Evolutionary conservation across 2,113 vertebrate species (phyloP), one percentile per base, ranked within the genome.

Genomic region (Benitochromis conjunctus): DNA sequence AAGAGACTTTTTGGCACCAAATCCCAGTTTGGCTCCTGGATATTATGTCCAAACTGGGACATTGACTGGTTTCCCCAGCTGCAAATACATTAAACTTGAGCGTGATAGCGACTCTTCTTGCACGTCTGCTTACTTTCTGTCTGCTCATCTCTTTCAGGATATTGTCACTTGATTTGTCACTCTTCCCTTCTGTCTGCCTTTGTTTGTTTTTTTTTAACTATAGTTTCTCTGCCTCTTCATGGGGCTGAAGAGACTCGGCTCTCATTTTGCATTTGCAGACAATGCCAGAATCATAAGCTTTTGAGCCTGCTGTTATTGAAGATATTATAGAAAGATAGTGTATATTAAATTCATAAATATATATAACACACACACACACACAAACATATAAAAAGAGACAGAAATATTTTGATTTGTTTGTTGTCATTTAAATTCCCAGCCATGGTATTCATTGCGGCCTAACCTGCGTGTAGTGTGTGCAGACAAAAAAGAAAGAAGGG

Each of bases 381-480:
- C n/a, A 62, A 62, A 62, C 3, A 62, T n/a, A 36, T 41, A 66
- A 7, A 66, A 0, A 38, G 19, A 83, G 53, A 88, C 83, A 79
- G 86, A 79, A 91, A 87, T 89, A 91, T 92, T 91, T 95, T 90
- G 81, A 90, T 89, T 90, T 92, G 82, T 86, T 88, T 86, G 78
- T 91, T 79, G 31, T 92, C 51, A 91, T 88, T 92, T 94, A 92
- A 92, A 94, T 95, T 97, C 95, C 95, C 95, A 95, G 92, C 91
- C 95, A 89, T 93, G 88, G 96, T 96, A 95, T 95, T 93, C 92
- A 90, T 94, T 92, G 93, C 97, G 97, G 97, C 96, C 97, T 97
- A 95, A 71, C 66, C 31, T 88, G 81, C n/a, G 41, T 85, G 84
- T 74, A 74, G 41, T 41, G 13, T 43, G 24, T 78, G 43, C 41